Percentiles rank a stretch among this genome's conserved stretches.
phyloP scores from a whole-genome alignment of 2,888 invertebrate genomes.

The Mycalesis mineus region DNA sequence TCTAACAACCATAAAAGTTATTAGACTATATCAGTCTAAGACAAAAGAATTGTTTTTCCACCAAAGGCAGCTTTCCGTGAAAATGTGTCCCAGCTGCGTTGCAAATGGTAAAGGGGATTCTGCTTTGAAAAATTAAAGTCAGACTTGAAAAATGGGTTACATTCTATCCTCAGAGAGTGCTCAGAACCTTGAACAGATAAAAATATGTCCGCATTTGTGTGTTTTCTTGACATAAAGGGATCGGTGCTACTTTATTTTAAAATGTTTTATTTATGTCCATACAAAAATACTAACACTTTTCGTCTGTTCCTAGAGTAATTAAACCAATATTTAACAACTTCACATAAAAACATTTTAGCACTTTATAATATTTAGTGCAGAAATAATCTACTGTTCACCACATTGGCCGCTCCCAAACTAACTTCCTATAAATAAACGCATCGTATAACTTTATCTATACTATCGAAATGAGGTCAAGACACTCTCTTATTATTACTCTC shows the following conservation, averaged over 20 bases:
- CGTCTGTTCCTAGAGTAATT: no score
- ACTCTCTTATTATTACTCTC: neutral
- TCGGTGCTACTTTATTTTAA: neutral
- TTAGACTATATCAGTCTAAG: no score
- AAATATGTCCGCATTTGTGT: neutral
- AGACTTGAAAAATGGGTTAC: conserved; percentile 5
- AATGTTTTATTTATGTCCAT: no score
- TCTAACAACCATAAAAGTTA: no score
- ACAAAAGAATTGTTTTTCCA: neutral
- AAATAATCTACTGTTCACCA: neutral
- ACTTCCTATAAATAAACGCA: neutral
- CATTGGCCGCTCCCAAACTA: neutral
- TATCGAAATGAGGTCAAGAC: neutral
- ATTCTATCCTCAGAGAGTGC: conserved; percentile 1
- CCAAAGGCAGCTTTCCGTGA: neutral
- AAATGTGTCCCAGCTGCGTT: conserved; percentile 1
- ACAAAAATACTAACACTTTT: no score
- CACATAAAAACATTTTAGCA: no score
- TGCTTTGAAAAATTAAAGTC: conserved; percentile 6
- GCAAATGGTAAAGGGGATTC: conserved; percentile 3
- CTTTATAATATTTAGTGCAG: no score
- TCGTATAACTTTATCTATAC: neutral
- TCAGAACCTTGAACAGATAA: neutral
- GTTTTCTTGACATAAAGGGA: neutral
- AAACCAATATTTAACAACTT: no score